Evolutionary conservation across 1,140 invertebrate species (phyloP).

Genomic region (Drosophila subpulchrella): DNA sequence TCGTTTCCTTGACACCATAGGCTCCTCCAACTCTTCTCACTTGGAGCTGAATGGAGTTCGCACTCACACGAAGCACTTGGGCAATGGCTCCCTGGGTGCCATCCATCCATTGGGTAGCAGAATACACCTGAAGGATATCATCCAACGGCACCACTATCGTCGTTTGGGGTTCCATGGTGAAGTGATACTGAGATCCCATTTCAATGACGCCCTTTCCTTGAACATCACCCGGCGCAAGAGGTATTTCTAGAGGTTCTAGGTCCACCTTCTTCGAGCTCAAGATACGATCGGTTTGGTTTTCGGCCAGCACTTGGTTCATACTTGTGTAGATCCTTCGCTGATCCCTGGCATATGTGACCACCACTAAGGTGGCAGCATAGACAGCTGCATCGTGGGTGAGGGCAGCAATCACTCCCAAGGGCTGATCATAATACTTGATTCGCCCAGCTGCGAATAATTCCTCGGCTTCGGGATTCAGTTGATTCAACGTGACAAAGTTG

Average conservation of each 20-base stretch:
- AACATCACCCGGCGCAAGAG: slow-evolving; percentile 29
- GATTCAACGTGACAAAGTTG: slow-evolving; percentile 81
- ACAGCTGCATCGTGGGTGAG: slow-evolving; percentile 87
- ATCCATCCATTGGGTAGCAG: slow-evolving; percentile 89
- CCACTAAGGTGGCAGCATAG: slow-evolving; percentile 88
- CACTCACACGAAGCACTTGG: slow-evolving; percentile 85
- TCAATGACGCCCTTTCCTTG: slow-evolving; percentile 64
- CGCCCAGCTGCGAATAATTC: slow-evolving; percentile 85
- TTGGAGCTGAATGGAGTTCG: slow-evolving; percentile 87
- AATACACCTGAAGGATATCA: slow-evolving; percentile 87
- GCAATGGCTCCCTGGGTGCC: slow-evolving; percentile 87
- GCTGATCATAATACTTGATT: slow-evolving; percentile 89
- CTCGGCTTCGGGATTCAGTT: slow-evolving; percentile 42
- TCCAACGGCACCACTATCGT: slow-evolving; percentile 87
- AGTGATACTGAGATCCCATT: slow-evolving; percentile 82
- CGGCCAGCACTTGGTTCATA: slow-evolving; percentile 85
- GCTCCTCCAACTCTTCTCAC: slow-evolving; percentile 89
- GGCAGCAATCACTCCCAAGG: slow-evolving; percentile 90
- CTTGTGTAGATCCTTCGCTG: slow-evolving; percentile 41
- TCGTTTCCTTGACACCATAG: slow-evolving; percentile 89
- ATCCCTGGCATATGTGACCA: slow-evolving; percentile 87
- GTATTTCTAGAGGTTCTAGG: neutral
- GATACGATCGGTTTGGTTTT: slow-evolving; percentile 88
- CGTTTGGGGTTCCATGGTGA: slow-evolving; percentile 89
- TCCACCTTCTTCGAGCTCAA: slow-evolving; percentile 82